A percentile compares a stretch with the other conserved stretches of the same genome.
Evolutionary conservation across 1,140 invertebrate species (phyloP).

Genomic region (Heliconius melpomene): DNA sequence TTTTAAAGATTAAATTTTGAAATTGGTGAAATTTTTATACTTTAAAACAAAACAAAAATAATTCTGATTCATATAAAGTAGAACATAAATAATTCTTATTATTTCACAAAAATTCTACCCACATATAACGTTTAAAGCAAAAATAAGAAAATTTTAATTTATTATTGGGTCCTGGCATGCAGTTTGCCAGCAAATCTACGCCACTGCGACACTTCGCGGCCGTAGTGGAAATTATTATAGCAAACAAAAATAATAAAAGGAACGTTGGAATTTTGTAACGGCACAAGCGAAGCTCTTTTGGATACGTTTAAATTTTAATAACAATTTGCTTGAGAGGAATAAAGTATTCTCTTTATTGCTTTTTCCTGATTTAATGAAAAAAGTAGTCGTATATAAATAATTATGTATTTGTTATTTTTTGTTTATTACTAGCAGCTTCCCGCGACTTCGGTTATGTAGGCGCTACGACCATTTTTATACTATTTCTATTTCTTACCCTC

Average conservation of each 20-base stretch:
- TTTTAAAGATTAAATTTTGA: no score
- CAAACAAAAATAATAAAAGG: constrained; percentile 26
- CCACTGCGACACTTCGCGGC: constrained; percentile 24
- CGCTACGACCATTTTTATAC: no score
- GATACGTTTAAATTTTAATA: constrained; percentile 7
- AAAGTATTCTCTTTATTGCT: neutral
- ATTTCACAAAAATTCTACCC: neutral
- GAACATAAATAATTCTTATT: neutral
- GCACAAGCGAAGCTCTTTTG: neutral
- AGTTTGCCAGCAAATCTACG: constrained; percentile 27
- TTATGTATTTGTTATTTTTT: no score
- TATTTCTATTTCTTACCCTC: no score
- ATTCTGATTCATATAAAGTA: no score
- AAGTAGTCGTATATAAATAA: neutral
- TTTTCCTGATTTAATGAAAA: neutral
- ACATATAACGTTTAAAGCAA: neutral
- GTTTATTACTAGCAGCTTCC: no score
- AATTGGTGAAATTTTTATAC: no score
- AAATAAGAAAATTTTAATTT: constrained; percentile 16
- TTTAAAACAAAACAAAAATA: no score
- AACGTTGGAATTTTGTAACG: constrained; percentile 2
- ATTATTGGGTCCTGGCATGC: constrained; percentile 18
- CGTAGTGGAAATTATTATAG: constrained; percentile 27
- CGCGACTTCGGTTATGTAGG: no score
- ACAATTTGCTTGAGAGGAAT: neutral